Evolutionary conservation across 2,113 vertebrate genomes (phyloP).

Genomic region (Sinocyclocheilus anshuiensis): DNA sequence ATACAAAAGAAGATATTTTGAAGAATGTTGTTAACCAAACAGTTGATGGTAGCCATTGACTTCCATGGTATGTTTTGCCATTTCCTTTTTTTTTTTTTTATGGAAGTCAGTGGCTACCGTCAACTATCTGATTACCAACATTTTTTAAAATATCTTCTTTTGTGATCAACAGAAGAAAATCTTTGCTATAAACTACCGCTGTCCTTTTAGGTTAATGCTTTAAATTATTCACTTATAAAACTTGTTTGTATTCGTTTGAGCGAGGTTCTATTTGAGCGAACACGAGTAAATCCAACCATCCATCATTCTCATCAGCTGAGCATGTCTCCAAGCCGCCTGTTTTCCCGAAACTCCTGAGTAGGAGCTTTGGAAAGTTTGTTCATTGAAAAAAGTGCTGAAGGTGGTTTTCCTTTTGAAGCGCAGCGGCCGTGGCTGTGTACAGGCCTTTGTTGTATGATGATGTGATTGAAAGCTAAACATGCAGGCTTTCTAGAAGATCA

Average conservation of each 20-base stretch:
- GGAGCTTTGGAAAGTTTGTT: slow-evolving; percentile 29
- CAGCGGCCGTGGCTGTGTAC: background rate
- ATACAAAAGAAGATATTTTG: no score
- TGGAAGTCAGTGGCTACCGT: no score
- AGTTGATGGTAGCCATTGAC: no score
- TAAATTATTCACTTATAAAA: slow-evolving; percentile 28
- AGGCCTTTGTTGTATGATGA: slow-evolving; percentile 1
- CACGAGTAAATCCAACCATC: slow-evolving; percentile 6
- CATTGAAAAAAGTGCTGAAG: slow-evolving; percentile 29
- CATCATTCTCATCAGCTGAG: slow-evolving; percentile 10
- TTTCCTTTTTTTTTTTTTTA: no score
- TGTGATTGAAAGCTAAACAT: slow-evolving; percentile 26
- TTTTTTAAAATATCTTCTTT: background rate
- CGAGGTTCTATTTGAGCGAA: background rate
- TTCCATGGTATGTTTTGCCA: no score
- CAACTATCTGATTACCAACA: background rate
- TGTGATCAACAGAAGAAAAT: background rate
- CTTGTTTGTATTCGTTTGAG: background rate
- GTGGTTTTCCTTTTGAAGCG: slow-evolving; percentile 22
- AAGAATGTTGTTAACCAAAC: no score
- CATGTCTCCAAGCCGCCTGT: background rate
- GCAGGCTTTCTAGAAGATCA: slow-evolving; percentile 31
- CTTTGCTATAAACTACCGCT: background rate
- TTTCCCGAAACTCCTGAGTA: background rate
- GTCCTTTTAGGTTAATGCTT: background rate